Evolutionary conservation across 2,797 vertebrate genomes (phyloP).

Genomic region (Acridotheres tristis): DNA sequence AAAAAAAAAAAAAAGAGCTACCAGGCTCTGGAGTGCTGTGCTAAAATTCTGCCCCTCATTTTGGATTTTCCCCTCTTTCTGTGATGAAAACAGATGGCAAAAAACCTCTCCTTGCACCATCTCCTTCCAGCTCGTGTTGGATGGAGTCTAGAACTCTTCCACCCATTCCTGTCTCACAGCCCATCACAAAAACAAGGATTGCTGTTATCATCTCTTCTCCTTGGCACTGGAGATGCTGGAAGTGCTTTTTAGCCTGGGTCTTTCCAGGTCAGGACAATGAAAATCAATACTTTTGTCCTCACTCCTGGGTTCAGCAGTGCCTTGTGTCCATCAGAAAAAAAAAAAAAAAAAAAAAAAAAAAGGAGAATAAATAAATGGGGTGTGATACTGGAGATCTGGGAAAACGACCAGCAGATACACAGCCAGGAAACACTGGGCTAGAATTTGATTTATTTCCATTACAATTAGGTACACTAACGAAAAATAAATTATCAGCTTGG

Average conservation of each 20-base stretch:
- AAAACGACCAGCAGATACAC: neutral
- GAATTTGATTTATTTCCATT: neutral
- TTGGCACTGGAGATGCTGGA: neutral
- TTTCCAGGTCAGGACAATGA: neutral
- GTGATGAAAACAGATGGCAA: neutral
- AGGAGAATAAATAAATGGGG: rapidly evolving
- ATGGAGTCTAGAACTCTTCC: neutral
- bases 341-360: neutral
- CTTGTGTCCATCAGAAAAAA: rapidly evolving
- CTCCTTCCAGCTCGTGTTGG: neutral
- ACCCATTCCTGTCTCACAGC: rapidly evolving
- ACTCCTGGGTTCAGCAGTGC: neutral
- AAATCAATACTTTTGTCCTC: neutral
- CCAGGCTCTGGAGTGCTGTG: neutral
- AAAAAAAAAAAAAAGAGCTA: neutral
- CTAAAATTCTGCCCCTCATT: neutral
- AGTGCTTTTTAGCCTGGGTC: neutral
- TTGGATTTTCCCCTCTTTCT: neutral
- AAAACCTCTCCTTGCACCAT: neutral
- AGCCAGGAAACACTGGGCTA: neutral
- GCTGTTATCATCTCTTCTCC: neutral
- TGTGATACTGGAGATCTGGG: neutral
- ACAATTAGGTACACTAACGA: neutral
- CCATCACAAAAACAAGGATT: neutral
- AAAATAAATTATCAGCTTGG: neutral